phyloP scores from a whole-genome alignment of 2,888 invertebrate species.

The Bombylius discolor region DNA sequence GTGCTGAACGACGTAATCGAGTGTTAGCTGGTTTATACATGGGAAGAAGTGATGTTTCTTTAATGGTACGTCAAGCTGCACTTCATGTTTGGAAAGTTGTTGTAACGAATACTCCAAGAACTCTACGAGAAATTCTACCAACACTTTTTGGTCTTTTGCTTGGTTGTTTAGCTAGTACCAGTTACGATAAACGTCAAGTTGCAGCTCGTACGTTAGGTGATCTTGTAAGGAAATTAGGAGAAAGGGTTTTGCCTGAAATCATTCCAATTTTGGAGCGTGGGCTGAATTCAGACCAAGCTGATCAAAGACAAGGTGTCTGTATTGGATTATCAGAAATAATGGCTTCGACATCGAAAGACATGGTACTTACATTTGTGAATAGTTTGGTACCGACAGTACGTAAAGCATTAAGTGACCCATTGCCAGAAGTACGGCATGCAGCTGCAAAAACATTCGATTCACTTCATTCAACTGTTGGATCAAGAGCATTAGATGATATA shows the following conservation, averaged over 20 bases:
- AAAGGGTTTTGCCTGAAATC: conserved; percentile 93
- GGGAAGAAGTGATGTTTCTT: conserved; percentile 91
- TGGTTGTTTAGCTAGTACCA: conserved; percentile 89
- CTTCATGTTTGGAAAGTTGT: conserved; percentile 99
- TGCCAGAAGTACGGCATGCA: conserved; percentile 83
- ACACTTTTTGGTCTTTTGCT: conserved; percentile 83
- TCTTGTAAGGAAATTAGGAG: conserved; percentile 91
- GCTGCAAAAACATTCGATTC: conserved; percentile 96
- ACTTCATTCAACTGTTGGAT: conserved; percentile 86
- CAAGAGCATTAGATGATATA: conserved; percentile 91
- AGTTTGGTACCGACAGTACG: conserved; percentile 88
- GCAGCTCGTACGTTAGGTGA: conserved; percentile 95
- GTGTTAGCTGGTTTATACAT: conserved; percentile 92
- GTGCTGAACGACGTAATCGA: conserved; percentile 78
- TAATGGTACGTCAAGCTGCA: conserved; percentile 94
- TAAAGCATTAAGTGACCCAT: conserved; percentile 83
- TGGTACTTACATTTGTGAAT: conserved; percentile 80
- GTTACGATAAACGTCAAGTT: conserved; percentile 91
- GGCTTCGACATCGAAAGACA: conserved; percentile 88
- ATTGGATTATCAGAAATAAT: conserved; percentile 97
- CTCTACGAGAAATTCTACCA: conserved; percentile 88
- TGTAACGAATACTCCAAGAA: conserved; percentile 94
- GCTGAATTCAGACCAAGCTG: conserved; percentile 76
- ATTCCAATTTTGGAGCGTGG: conserved; percentile 94
- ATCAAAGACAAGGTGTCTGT: conserved; percentile 96